Conservation (phyloP, 2,888 invertebrate genomes). For the Spodoptera picta region DNA sequence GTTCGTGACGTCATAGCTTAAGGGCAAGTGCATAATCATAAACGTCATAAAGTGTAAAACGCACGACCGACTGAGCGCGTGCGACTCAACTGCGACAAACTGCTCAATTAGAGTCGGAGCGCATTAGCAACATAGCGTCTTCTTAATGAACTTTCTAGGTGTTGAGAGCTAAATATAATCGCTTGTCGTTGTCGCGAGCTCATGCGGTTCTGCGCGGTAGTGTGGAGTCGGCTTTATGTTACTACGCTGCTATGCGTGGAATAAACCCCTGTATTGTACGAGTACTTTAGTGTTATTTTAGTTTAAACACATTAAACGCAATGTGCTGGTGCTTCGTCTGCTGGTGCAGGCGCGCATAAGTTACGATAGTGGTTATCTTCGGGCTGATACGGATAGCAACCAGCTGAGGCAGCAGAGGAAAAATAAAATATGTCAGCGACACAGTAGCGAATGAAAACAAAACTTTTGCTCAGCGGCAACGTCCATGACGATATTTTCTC, state of each 20-base stretch:
- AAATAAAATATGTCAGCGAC: too few relatives aligned
- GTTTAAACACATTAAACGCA: too few relatives aligned
- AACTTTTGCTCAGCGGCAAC: too few relatives aligned
- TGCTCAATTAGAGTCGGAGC: slow-evolving; percentile 70
- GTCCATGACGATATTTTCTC: too few relatives aligned
- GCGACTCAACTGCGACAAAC: slow-evolving; percentile 53
- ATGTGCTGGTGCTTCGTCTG: too few relatives aligned
- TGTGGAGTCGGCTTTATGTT: slow-evolving; percentile 53
- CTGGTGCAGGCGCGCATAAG: too few relatives aligned
- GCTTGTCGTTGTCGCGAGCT: slow-evolving; percentile 51
- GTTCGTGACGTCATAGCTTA: slow-evolving; percentile 10
- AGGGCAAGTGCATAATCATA: slow-evolving; percentile 35
- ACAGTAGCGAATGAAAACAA: too few relatives aligned
- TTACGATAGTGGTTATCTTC: too few relatives aligned
- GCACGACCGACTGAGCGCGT: slow-evolving; percentile 46
- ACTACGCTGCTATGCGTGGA: background rate
- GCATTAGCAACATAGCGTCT: slow-evolving; percentile 69
- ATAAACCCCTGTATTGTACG: too few relatives aligned
- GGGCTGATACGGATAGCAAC: too few relatives aligned
- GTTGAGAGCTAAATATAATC: slow-evolving; percentile 72
- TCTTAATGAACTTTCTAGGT: slow-evolving; percentile 77
- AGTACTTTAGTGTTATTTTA: too few relatives aligned
- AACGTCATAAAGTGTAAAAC: slow-evolving; percentile 54
- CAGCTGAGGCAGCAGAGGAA: too few relatives aligned
- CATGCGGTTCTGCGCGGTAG: slow-evolving; percentile 29